These are phyloP conservation scores for Cyclophora albipunctata DNA, from an alignment of 2,888 invertebrate genomes.

Conservation along the genomic window DNA sequence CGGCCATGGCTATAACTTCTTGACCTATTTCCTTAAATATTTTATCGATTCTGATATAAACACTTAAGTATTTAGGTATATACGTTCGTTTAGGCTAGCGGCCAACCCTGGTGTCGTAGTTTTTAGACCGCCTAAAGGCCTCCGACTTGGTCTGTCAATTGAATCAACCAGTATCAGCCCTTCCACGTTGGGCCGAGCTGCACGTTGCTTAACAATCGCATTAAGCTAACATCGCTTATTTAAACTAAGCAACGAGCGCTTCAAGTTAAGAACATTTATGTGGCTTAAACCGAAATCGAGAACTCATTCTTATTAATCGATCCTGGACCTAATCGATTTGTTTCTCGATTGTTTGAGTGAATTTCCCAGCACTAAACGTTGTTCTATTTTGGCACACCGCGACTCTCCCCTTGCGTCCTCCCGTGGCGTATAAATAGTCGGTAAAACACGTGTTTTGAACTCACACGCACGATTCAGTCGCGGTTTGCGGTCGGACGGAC, in stretches of 20 bases:
- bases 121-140: too few relatives aligned
- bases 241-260: too few relatives aligned
- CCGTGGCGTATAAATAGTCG: slow-evolving; percentile 51
- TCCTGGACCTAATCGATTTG: slow-evolving; percentile 1
- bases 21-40: slow-evolving; percentile 14
- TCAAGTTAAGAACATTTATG: too few relatives aligned
- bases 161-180: too few relatives aligned
- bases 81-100: too few relatives aligned
- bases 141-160: too few relatives aligned
- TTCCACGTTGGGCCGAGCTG: too few relatives aligned
- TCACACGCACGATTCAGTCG: slow-evolving; percentile 15
- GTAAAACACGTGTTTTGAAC: slow-evolving; percentile 40
- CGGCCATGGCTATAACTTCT: slow-evolving; percentile 9
- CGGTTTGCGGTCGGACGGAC: slow-evolving; percentile 16
- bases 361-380: slow-evolving; percentile 17
- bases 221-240: too few relatives aligned
- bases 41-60: slow-evolving; percentile 6
- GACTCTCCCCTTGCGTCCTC: slow-evolving; percentile 37
- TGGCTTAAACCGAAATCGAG: too few relatives aligned
- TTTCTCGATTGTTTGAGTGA: slow-evolving; percentile 17
- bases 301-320: neutral
- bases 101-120: too few relatives aligned
- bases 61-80: neutral
- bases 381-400: slow-evolving; percentile 35
- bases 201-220: too few relatives aligned